phyloP scores from a whole-genome alignment of 2,113 vertebrate species.

The Calidris pygmaea region DNA sequence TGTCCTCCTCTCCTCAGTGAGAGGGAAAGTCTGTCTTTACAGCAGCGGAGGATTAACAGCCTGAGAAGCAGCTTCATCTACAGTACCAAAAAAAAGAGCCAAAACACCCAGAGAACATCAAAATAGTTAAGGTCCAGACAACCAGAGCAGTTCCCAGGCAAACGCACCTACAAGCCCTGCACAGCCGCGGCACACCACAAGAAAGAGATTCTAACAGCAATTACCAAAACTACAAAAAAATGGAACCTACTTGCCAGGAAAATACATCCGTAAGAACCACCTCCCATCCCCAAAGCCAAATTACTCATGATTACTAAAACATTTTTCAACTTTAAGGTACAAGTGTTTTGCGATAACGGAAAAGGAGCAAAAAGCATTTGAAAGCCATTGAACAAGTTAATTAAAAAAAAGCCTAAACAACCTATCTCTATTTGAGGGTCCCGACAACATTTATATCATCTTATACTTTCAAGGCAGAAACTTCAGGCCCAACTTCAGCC shows the following conservation, averaged over 20 bases:
- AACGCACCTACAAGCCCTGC: background rate
- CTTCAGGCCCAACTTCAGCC: background rate
- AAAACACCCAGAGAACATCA: background rate
- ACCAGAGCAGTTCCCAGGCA: background rate
- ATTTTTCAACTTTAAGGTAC: background rate
- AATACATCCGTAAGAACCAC: background rate
- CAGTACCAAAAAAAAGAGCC: background rate
- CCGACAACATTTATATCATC: background rate
- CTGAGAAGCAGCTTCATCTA: background rate
- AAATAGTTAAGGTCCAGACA: background rate
- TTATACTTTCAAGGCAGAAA: background rate
- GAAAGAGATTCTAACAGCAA: background rate
- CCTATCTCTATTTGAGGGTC: background rate
- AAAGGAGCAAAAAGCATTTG: background rate
- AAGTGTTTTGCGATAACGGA: background rate
- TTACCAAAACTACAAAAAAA: background rate
- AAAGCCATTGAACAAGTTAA: background rate
- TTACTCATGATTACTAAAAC: background rate
- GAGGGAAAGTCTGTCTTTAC: background rate
- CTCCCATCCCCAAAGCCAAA: background rate
- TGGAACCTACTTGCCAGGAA: background rate
- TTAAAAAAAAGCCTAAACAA: background rate
- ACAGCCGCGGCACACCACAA: background rate
- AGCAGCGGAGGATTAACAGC: background rate
- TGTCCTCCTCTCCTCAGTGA: background rate